Evolutionary conservation across 2,888 invertebrate species (phyloP).

Genomic region (Cremastinae sp.): DNA sequence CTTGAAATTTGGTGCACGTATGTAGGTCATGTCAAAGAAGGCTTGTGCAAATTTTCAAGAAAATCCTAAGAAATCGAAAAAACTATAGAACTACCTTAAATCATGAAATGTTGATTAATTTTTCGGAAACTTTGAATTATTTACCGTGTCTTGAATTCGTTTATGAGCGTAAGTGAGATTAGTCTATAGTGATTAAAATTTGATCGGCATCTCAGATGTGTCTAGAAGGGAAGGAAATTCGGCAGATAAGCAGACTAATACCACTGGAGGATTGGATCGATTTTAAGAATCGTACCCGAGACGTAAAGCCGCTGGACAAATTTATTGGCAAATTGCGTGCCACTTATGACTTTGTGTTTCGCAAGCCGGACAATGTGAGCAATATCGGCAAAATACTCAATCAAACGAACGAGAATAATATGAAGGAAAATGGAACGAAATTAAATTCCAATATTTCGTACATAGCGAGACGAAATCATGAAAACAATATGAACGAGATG

Average conservation of each 20-base stretch:
- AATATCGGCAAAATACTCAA: slow-evolving; percentile 69
- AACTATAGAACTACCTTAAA: no score
- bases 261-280: slow-evolving; percentile 69
- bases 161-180: no score
- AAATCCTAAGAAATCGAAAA: no score
- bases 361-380: slow-evolving; percentile 69
- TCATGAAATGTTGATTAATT: no score
- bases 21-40: no score
- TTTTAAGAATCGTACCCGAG: slow-evolving; percentile 64
- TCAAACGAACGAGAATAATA: slow-evolving; percentile 30
- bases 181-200: neutral
- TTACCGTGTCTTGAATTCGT: no score
- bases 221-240: slow-evolving; percentile 66
- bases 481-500: neutral
- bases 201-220: slow-evolving; percentile 65
- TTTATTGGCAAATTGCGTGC: slow-evolving; percentile 73
- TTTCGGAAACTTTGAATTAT: no score
- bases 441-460: slow-evolving; percentile 17
- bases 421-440: neutral
- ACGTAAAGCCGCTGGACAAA: slow-evolving; percentile 70
- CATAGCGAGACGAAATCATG: slow-evolving; percentile 33
- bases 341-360: slow-evolving; percentile 74
- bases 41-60: no score
- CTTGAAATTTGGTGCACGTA: no score
- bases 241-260: slow-evolving; percentile 72